Base-by-base conservation (phyloP, 2,113 vertebrate species). In the Poicephalus meyeri region DNA sequence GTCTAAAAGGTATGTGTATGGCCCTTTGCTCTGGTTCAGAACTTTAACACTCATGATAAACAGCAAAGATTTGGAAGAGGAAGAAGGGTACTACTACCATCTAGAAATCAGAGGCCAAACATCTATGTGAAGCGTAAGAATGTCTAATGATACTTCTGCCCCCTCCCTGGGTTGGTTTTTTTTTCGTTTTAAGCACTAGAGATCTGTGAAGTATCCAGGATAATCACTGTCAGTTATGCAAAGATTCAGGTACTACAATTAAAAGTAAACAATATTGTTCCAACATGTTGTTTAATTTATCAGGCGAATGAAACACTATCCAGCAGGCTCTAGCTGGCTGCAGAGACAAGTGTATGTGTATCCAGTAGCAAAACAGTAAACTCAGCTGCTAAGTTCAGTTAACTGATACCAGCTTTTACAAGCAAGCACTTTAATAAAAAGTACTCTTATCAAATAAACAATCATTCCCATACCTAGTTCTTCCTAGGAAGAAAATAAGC, bases 321-420 rank as follows among this genome's bases (percentile, higher is more conserved):
- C 78, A 73, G 87, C 84, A 92, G 92, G 95, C 92, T 97, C 93
- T 97, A 98, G 96, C 96, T 98, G 97, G 96, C 95, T 96, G 94
- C 91, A 96, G 85, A 88, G 79, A 76, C 33, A 84, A 89, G 90
- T 60, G 55, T 93, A 88, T 1, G 0, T 83, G 56, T 31, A 95
- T 52, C 76, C 91, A 94, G 88, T 10, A 89, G 91, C 91, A 95
- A 97, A 97, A 95, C 33, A 97, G 73, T 28, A 91, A 97, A 98
- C 80, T 50, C 69, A 78, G 91, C 79, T 97, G 91, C 96, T 96
- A 97, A 76, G 89, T 72, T 97, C 61, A 90, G 85, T 31, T 78
- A 92, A 95, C 61, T 82, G 23, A 71, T 55, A 90, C 0, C 29
- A 44, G 80, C 46, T 80, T 91, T 93, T 72, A 79, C 82, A 71